A percentile compares a stretch with the other conserved stretches of the same genome.
Conservation (phyloP, 2,113 vertebrate species). For the Crotalus helleri region DNA sequence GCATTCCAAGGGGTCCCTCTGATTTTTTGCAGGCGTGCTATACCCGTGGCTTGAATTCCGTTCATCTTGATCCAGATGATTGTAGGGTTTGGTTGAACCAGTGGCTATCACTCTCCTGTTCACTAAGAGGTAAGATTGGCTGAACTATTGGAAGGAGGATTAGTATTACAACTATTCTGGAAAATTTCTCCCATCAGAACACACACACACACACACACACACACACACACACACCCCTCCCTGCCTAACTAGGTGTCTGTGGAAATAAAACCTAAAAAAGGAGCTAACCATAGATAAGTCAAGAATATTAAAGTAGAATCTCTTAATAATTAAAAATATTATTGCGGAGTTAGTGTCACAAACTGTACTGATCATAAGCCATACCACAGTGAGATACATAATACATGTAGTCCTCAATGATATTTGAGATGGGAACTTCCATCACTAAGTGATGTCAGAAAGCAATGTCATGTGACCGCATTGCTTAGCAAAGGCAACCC, state of each 20-base stretch:
- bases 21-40: conserved; percentile 82
- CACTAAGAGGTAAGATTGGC: conserved; percentile 76
- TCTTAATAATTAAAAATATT: background rate
- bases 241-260: background rate
- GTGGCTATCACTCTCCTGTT: conserved; percentile 83
- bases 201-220: no score
- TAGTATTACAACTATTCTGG: rapidly evolving
- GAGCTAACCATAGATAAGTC: background rate
- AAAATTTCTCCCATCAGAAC: background rate
- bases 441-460: background rate
- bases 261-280: background rate
- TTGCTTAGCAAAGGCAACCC: background rate
- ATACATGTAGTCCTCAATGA: background rate
- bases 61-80: conserved; percentile 60
- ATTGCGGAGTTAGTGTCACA: background rate
- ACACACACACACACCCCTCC: background rate
- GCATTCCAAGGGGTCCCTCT: background rate
- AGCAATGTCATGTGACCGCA: background rate
- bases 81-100: conserved; percentile 83
- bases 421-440: background rate
- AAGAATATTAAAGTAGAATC: background rate
- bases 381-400: background rate
- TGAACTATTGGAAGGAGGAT: rapidly evolving
- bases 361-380: background rate
- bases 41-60: conserved; percentile 79